Evolutionary conservation across 2,888 invertebrate species (phyloP).

Genomic region (Pachliopta kotzebuea): DNA sequence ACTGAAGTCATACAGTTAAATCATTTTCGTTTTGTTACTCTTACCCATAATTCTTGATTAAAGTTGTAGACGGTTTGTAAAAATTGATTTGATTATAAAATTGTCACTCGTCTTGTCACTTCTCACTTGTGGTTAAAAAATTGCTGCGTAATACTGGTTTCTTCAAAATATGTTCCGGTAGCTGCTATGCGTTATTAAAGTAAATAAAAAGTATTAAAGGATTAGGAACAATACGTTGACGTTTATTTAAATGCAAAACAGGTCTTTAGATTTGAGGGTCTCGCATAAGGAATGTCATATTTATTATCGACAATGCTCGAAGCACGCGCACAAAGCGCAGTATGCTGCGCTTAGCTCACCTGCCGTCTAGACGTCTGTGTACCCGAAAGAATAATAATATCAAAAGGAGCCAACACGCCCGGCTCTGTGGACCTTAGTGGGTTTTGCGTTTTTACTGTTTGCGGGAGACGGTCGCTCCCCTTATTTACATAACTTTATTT

Average conservation of each 20-base stretch:
- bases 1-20: background rate
- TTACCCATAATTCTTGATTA: background rate
- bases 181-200: too few species aligned
- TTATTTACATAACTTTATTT: constrained; percentile 5
- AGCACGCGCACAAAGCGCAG: constrained; percentile 14
- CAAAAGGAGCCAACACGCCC: background rate
- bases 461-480: constrained; percentile 14
- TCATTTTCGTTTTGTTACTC: background rate
- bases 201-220: background rate
- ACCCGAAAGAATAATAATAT: constrained; percentile 22
- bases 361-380: constrained; percentile 28
- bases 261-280: background rate
- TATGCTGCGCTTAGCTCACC: constrained; percentile 16
- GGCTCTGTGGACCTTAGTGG: background rate
- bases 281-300: constrained; percentile 4
- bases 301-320: constrained; percentile 15
- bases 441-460: constrained; percentile 7
- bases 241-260: background rate
- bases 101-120: too few species aligned
- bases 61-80: too few species aligned
- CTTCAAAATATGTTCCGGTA: too few species aligned
- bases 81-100: background rate
- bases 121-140: too few species aligned
- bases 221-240: background rate
- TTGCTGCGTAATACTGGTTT: too few species aligned